Evolutionary conservation across 2,797 vertebrate species (phyloP), one percentile per base, ranked within the genome.

Genomic region (Rhynchotus rufescens): DNA sequence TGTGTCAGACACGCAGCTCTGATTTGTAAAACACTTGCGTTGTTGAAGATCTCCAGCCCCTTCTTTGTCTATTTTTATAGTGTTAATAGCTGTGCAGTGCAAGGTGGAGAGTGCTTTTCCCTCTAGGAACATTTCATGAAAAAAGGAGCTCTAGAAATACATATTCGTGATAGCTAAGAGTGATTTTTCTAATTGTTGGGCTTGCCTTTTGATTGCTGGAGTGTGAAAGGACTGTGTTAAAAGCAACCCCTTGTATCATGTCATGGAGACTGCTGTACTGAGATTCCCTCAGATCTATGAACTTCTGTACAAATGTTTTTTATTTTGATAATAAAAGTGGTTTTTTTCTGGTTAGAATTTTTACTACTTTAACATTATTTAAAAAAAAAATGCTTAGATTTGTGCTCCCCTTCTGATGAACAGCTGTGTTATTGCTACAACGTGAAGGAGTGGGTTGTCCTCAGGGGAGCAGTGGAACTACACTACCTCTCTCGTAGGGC

Each of bases 321-420:
- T 96, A 95, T 97, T 96, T 97, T 96, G 76, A 95, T 97, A 98
- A 97, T 97, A 98, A 98, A 98, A 44, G 9, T 5, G 34, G 64
- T 90, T 90, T 80, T 65, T 89, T 90, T 80, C 90, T 60, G 15
- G 75, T 80, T 95, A 79, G 68, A 65, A 77, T 81, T 93, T 89
- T 80, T 94, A 64, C 7, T 32, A 95, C 68, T 75, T 83, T 82
- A 15, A 59, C 92, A 76, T 62, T 89, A 45, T 52, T 73, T 4
- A 82, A n/a, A n/a, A 91, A 78, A 84, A 9, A 15, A n/a, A 22
- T 78, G 34, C 21, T 81, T 83, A 2, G 8, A 2, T 40, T 91
- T 77, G 10, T 79, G 36, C 15, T 32, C 42, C n/a, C 47, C 75
- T 84, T 80, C 36, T 59, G 66, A 56, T 91, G 42, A 66, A 26